Percentiles rank a stretch among this genome's conserved stretches.
These are phyloP conservation scores for Microtus ochrogaster DNA, from an alignment of 2,113 vertebrate species.

Conservation along the genomic window DNA sequence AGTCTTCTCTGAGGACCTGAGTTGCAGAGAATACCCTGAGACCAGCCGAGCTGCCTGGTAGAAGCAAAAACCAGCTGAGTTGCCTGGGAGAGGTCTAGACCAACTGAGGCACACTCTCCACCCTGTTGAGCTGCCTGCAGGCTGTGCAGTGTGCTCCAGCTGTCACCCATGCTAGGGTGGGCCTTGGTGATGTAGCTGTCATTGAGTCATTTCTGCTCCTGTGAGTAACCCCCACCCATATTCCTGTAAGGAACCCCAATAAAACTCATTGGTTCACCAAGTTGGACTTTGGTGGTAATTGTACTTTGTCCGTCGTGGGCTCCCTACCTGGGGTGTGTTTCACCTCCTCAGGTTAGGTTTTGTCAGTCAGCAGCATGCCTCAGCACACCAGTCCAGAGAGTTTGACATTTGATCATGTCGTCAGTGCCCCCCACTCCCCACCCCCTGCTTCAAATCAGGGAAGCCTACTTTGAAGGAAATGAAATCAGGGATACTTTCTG, in stretches of 20 bases:
- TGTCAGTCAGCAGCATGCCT: neutral
- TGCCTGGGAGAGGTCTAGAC: too few species aligned
- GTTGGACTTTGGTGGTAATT: too few species aligned
- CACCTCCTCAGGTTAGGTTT: neutral
- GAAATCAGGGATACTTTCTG: constrained; percentile 61
- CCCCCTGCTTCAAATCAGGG: neutral
- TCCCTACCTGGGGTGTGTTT: neutral
- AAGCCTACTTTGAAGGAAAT: constrained; percentile 27
- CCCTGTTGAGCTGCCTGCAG: too few species aligned
- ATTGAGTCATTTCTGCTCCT: neutral
- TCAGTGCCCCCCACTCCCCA: accelerated
- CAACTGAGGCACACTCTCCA: neutral
- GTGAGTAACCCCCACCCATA: neutral
- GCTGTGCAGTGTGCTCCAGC: neutral
- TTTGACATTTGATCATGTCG: constrained; percentile 17
- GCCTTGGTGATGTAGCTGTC: neutral
- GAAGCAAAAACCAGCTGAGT: neutral
- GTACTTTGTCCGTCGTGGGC: neutral
- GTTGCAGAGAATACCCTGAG: neutral
- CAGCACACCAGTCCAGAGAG: neutral
- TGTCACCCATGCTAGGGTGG: neutral
- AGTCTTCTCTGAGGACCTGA: neutral
- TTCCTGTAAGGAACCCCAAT: neutral
- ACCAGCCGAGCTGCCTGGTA: neutral
- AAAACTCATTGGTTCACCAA: neutral